Conservation (phyloP, 1,140 invertebrate species). For the Ctenoplectra terminalis region DNA sequence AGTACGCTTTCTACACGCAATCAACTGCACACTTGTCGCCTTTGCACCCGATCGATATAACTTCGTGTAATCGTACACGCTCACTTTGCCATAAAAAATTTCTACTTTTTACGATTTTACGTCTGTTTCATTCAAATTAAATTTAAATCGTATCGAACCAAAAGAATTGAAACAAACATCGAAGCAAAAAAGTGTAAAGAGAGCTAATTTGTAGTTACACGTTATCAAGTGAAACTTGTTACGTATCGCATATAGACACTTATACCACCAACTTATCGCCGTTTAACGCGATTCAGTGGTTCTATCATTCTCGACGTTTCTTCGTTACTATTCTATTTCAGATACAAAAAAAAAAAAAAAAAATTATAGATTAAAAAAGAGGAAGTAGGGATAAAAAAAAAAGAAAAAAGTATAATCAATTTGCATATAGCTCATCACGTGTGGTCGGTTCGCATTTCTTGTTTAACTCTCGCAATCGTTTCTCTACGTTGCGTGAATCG, state of each 20-base stretch:
- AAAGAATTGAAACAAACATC: neutral
- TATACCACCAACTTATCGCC: neutral
- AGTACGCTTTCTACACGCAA: slow-evolving; percentile 4
- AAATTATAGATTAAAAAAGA: neutral
- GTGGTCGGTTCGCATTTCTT: neutral
- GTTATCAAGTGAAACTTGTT: neutral
- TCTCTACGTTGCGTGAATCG: slow-evolving; percentile 14
- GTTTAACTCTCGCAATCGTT: slow-evolving; percentile 3
- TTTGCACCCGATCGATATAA: slow-evolving; percentile 38
- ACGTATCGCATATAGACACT: neutral
- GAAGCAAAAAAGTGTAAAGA: neutral
- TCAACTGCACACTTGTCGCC: slow-evolving; percentile 18
- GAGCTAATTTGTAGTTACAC: neutral
- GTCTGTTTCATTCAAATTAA: neutral
- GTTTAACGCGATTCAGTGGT: neutral
- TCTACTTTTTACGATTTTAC: neutral
- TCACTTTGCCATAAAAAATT: neutral
- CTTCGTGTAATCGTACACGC: neutral
- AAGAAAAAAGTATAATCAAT: neutral
- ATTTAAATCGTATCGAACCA: neutral
- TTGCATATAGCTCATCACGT: neutral
- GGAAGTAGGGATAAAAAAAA: neutral
- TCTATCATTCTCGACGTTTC: neutral
- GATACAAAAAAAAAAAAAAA: neutral
- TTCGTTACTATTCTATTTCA: neutral